Conservation (phyloP, 2,113 vertebrate genomes). For the Paraplagusia blochii region DNA sequence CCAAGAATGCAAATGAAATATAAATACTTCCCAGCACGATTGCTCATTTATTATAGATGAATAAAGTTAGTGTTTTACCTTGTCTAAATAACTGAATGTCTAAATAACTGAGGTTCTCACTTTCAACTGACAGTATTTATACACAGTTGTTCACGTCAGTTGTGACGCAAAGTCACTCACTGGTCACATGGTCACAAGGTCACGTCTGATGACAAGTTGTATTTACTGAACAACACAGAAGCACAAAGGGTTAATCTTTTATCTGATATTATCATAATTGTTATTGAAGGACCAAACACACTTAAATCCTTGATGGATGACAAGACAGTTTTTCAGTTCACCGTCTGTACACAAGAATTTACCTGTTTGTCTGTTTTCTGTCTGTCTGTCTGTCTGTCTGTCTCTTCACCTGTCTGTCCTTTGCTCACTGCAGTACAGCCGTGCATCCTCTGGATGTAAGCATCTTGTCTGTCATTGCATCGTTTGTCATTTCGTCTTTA, state of each 20-base stretch:
- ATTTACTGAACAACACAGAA: neutral
- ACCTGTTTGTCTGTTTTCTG: constrained; percentile 53
- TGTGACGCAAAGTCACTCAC: too few relatives aligned
- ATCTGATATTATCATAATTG: too few relatives aligned
- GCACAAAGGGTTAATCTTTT: too few relatives aligned
- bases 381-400: constrained; percentile 48
- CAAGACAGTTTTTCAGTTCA: constrained; percentile 4
- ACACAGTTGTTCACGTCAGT: too few relatives aligned
- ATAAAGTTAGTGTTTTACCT: too few relatives aligned
- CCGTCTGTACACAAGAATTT: constrained; percentile 25
- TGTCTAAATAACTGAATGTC: too few relatives aligned
- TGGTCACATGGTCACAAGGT: neutral
- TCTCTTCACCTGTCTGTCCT: constrained; percentile 53
- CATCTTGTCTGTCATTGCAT: constrained; percentile 57
- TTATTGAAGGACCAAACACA: too few relatives aligned
- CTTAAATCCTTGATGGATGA: neutral
- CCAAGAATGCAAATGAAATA: too few relatives aligned
- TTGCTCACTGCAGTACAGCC: constrained; percentile 62
- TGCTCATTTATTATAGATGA: too few relatives aligned
- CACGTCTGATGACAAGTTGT: neutral
- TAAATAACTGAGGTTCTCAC: too few relatives aligned
- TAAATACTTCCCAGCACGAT: too few relatives aligned
- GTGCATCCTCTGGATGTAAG: constrained; percentile 67
- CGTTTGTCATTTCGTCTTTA: constrained; percentile 38
- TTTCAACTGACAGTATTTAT: too few relatives aligned